These are phyloP conservation scores for Chrysocyon brachyurus DNA, from an alignment of 2,797 vertebrate genomes.

Conservation along the genomic window DNA sequence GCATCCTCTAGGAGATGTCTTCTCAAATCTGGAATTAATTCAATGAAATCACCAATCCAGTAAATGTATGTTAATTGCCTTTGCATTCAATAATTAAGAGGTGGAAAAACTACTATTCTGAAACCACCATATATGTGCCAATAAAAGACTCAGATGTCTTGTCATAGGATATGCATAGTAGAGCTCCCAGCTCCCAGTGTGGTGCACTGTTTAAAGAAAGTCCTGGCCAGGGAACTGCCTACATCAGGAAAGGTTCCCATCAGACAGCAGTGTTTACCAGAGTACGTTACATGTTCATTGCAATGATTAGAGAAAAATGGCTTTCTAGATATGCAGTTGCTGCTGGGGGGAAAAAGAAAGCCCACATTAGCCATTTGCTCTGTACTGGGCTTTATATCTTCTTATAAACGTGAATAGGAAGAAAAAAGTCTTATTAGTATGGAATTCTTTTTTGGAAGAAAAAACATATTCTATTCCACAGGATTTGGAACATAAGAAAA, in stretches of 20 bases:
- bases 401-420: neutral
- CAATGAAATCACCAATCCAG: constrained; percentile 38
- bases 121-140: neutral
- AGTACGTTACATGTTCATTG: neutral
- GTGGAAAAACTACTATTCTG: constrained; percentile 21
- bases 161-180: neutral
- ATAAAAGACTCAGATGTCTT: constrained; percentile 6
- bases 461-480: constrained; percentile 1
- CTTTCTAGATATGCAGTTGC: constrained; percentile 56
- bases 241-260: constrained; percentile 39
- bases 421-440: neutral
- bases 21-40: constrained; percentile 49
- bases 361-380: constrained; percentile 7
- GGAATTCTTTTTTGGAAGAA: constrained; percentile 12
- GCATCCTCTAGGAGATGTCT: neutral
- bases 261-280: constrained; percentile 56
- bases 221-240: neutral
- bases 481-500: neutral
- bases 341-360: neutral
- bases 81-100: constrained; percentile 56
- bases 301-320: constrained; percentile 56
- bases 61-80: constrained; percentile 22
- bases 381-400: constrained; percentile 18
- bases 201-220: constrained; percentile 17
- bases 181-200: neutral